phyloP scores from a whole-genome alignment of 2,888 invertebrate species.

The Drosophila yooni region DNA sequence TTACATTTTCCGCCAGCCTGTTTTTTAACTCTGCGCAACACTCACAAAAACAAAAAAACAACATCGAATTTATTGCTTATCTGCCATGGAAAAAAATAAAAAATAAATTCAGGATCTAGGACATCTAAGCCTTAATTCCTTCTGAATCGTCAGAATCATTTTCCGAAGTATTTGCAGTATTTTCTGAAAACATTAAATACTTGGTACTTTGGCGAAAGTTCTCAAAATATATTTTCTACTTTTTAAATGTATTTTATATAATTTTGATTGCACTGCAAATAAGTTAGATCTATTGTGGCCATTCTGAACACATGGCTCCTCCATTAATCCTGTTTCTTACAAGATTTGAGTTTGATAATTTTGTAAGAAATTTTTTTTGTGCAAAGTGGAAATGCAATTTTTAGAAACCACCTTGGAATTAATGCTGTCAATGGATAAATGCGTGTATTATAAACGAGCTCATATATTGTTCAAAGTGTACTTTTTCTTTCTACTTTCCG shows the following conservation, averaged over 20 bases:
- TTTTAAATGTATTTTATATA: not conserved
- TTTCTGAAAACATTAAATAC: not conserved
- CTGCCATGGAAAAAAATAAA: not conserved
- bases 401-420: not conserved
- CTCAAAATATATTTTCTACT: not conserved
- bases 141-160: not conserved
- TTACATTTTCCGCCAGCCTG: slow-evolving; percentile 50
- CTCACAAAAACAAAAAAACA: not conserved
- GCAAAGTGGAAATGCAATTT: not conserved
- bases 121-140: not conserved
- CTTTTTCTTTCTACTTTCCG: too few species aligned
- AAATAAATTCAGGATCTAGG: too few species aligned
- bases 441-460: not conserved
- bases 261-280: not conserved
- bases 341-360: not conserved
- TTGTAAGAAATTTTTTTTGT: too few species aligned
- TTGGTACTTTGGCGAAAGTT: not conserved
- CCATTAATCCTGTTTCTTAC: not conserved
- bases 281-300: too few species aligned
- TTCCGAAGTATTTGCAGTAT: not conserved
- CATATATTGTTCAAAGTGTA: not conserved
- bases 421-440: not conserved
- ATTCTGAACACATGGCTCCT: too few species aligned
- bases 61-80: not conserved
- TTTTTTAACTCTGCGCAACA: not conserved